Base-by-base conservation (phyloP, 1,140 invertebrate genomes). In the Chrysopa pallens region DNA sequence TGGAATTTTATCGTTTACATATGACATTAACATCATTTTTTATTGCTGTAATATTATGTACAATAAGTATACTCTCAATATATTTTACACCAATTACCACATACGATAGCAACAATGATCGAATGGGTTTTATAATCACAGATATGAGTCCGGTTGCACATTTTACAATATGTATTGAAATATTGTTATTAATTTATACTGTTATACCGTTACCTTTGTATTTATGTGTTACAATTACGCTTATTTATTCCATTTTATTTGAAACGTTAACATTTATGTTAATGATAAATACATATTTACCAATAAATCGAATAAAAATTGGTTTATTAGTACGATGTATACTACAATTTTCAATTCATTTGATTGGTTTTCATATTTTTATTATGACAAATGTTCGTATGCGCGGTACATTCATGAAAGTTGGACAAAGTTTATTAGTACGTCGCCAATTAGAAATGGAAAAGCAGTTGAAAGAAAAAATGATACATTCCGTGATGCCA, bases 401-500 rank as follows among this genome's bases (percentile, higher is more conserved):
- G 77, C 71, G 89, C 13, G 91, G 89, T 42, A 95, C 90, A 6
- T 96, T 96, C 64, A 89, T 94, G 78, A 94, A 94, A 68, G 87
- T 96, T 38, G 89, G 90, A 0, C 89, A 95, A 57, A 92, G 89
- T 45, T 58, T 90, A 11, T 59, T 91, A 42, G 89, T 92, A 1
- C 66, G 87, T 15, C 71, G 80, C 38, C 88, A 95, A 52, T 61
- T 96, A 28, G 85, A 93, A 61, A 76, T 87, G 65, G 92, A 97
- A 57, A 94, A 92, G 50, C 81, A 88, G 50, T 65, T 95, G 6
- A 95, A 94, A 58, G 90, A 95, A 56, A 90, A 93, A 59, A 95
- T 95, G 89, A 95, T 96, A 54, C 85, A 90, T 57, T 94, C 88
- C 4, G 84, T 97, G 23, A 97, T 95, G 90, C 90, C 91, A 8